Evolutionary conservation across 2,888 invertebrate species (phyloP), one percentile per base, ranked within the genome.

Genomic region (Noctua pronuba): DNA sequence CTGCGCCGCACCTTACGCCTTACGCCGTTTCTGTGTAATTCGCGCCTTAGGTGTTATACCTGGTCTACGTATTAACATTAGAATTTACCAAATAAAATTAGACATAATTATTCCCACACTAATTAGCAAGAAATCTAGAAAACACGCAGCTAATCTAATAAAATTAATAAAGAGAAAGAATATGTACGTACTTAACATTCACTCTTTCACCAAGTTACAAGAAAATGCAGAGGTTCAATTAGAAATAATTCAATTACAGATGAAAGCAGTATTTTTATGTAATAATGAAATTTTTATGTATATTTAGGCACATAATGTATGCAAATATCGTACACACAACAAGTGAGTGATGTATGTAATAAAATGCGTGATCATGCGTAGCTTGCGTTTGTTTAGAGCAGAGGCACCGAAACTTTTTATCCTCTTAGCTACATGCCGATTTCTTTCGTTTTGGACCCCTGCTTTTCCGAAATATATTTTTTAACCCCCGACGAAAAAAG

Each of bases 301-400:
- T 49, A 64, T 75, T 67, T 77, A 69, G 55, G 75, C 46, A 62
- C 60, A 76, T 85, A 85, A 80, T 64, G 38, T 71, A 85, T 80
- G 85, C 75, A 79, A 87, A 87, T 85, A 24, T 62, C 6, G 55
- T 46, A 67, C 8, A 46, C 65, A 72, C 65, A 82, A 82, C 70
- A 69, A 75, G 49, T 52, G 73, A 75, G 70, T 74, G 75, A 38
- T 64, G 38, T 62, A 82, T 79, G 73, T 87, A 82, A 87, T 60
- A 67, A 79, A 85, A 80, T 76, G 66, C 60, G 74, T 84, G 71
- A 84, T 70, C 71, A 86, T 80, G 86, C 80, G 77, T 82, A 69
- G 68, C 65, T 52, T 73, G 74, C 55, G 71, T 73, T 68, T 64
- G 60, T 31, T 21, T 31, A 35, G 31, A 62, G 21, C 62, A 35